These are phyloP conservation scores for Apis laboriosa DNA, from an alignment of 1,140 invertebrate genomes.

Conservation along the genomic window DNA sequence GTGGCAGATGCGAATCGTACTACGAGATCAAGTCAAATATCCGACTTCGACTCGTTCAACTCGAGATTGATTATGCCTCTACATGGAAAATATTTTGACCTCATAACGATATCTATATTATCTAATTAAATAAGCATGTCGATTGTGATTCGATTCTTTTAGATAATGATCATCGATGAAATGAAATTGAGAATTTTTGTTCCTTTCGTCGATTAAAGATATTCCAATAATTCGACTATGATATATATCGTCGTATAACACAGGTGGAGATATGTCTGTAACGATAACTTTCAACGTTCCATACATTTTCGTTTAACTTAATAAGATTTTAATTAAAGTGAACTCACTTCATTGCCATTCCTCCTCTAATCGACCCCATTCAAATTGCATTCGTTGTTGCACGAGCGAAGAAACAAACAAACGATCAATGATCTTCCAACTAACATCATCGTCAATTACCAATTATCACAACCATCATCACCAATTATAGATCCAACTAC, in stretches of 20 bases:
- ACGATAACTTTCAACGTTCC: too few species aligned
- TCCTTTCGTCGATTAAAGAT: background rate
- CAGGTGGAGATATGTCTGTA: too few species aligned
- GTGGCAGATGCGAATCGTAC: background rate
- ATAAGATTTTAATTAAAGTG: background rate
- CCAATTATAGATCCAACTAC: background rate
- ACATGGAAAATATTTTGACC: background rate
- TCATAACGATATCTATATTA: background rate
- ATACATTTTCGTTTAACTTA: too few species aligned
- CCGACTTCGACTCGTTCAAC: background rate
- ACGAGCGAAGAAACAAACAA: background rate
- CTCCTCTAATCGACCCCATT: too few species aligned
- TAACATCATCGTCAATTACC: slow-evolving; percentile 13
- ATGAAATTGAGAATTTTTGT: background rate
- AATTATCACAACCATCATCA: slow-evolving; percentile 21
- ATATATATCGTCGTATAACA: too few species aligned
- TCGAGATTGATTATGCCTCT: background rate
- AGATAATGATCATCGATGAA: background rate
- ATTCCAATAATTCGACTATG: too few species aligned
- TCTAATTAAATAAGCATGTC: background rate
- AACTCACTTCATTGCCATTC: background rate
- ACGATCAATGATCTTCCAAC: slow-evolving; percentile 27
- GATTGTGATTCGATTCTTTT: background rate
- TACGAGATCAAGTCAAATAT: background rate
- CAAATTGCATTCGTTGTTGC: too few species aligned